Conservation (phyloP, 2,888 invertebrate genomes). For the Cerceris rybyensis region DNA sequence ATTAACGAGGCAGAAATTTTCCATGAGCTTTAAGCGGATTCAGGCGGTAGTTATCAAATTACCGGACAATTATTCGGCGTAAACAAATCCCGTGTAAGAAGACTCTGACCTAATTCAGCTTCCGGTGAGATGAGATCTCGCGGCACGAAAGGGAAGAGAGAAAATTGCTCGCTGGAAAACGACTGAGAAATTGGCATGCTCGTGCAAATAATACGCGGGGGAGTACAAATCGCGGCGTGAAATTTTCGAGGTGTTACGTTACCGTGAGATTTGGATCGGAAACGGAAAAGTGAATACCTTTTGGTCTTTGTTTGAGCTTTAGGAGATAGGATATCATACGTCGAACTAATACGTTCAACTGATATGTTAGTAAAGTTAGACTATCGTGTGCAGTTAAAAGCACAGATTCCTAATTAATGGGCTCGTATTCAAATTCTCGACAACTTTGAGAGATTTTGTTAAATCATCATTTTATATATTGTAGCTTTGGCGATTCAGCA, state of each 20-base stretch:
- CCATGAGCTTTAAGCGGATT: slow-evolving; percentile 21
- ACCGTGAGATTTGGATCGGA: no score
- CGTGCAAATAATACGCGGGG: neutral
- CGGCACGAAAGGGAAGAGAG: slow-evolving; percentile 11
- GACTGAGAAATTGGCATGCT: slow-evolving; percentile 3
- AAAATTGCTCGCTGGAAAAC: slow-evolving; percentile 22
- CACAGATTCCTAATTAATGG: no score
- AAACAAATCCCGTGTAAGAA: slow-evolving; percentile 57
- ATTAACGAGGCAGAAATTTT: slow-evolving; percentile 43
- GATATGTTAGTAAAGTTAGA: no score
- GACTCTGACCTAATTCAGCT: slow-evolving; percentile 47
- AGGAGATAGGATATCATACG: neutral
- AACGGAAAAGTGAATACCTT: neutral
- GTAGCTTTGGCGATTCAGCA: no score
- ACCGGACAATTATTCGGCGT: slow-evolving; percentile 42
- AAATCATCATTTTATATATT: no score
- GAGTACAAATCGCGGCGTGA: neutral
- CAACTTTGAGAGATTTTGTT: no score
- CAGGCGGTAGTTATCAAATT: slow-evolving; percentile 38
- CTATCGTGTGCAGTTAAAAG: no score
- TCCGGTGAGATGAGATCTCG: slow-evolving; percentile 22
- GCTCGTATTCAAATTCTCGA: no score
- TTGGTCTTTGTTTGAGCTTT: neutral
- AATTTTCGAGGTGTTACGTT: no score
- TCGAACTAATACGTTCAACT: no score